Evolutionary conservation across 2,113 vertebrate genomes (phyloP).

Genomic region (Bufo bufo): DNA sequence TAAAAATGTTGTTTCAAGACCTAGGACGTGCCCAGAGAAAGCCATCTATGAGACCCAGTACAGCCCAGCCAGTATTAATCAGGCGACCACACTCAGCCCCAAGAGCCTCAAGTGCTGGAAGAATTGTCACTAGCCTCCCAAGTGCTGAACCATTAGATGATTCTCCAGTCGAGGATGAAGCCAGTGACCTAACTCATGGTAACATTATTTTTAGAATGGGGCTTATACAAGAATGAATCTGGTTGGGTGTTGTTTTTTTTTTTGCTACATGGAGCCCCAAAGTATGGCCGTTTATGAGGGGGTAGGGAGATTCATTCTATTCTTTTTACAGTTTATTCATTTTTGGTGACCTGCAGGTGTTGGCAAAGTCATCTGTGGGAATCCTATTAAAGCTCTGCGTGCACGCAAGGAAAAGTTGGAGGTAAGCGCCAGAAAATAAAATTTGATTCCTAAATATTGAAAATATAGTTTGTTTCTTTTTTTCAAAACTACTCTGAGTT

Average conservation of each 20-base stretch:
- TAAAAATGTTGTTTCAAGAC: slow-evolving; percentile 10
- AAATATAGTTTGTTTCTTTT: neutral
- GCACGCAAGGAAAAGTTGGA: slow-evolving; percentile 77
- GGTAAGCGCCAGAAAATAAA: slow-evolving; percentile 68
- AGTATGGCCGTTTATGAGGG: too few relatives aligned
- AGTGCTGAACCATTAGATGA: slow-evolving; percentile 64
- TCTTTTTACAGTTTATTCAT: neutral
- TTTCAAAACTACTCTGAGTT: too few relatives aligned
- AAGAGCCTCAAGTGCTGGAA: slow-evolving; percentile 48
- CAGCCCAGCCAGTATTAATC: slow-evolving; percentile 46
- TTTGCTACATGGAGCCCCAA: too few relatives aligned
- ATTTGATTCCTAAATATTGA: neutral
- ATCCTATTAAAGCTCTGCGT: slow-evolving; percentile 82
- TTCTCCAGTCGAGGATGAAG: slow-evolving; percentile 68
- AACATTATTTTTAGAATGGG: slow-evolving; percentile 43
- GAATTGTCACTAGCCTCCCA: slow-evolving; percentile 56
- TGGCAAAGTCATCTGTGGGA: slow-evolving; percentile 85
- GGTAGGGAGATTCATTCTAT: too few relatives aligned
- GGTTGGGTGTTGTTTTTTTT: too few relatives aligned
- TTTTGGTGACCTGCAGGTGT: slow-evolving; percentile 71
- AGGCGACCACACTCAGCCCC: slow-evolving; percentile 37
- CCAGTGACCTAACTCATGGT: slow-evolving; percentile 88
- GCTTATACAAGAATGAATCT: neutral
- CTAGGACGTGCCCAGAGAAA: neutral
- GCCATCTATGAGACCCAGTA: slow-evolving; percentile 53